Evolutionary conservation across 2,797 vertebrate genomes (phyloP), one percentile per base, ranked within the genome.

Genomic region (Stomatorhinus walkeri): DNA sequence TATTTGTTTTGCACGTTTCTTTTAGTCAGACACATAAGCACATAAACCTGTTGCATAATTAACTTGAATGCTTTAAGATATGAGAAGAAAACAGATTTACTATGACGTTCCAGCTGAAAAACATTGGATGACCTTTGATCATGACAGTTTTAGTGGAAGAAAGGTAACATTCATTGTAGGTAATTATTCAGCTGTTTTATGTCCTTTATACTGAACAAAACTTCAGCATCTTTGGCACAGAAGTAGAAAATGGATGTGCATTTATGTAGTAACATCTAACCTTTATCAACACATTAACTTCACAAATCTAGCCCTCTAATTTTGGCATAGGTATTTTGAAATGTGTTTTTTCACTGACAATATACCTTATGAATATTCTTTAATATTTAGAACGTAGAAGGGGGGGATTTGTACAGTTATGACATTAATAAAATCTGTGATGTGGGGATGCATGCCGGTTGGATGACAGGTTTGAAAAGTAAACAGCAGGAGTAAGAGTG

Each of bases 1-100:
- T 48, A 89, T 89, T 87, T 59, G 85, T 79, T 87, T 79, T 49
- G 32, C 36, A 85, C 14, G 46, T 59, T 24, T 87, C 32, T 40
- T 28, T 19, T 87, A 56, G 28, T 87, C 40, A 0, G 0, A 36
- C 85, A 32, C 85, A 86, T 54, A 56, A 85, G 51, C 52, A 86
- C 28, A 87, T 83, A 24, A 46, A 24, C 64, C 59, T 64, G 54
- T 61, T 87, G 32, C 19, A 46, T 43, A 54, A 59, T 61, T 64
- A 61, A n/a, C 56, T 87, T 61, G 52, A 52, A 36, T 43, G 19
- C 32, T 19, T 87, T 87, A 64, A 6, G 32, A 54, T 61, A 56
- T n/a, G 85, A 49, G n/a, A 49, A 19, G 54, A 61, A 87, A 51
- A 54, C 14, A 51, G 46, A 85, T 51, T 49, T 46, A 43, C 49